Conservation (phyloP, 2,797 vertebrate species). For the Poeciliopsis presidionis region DNA sequence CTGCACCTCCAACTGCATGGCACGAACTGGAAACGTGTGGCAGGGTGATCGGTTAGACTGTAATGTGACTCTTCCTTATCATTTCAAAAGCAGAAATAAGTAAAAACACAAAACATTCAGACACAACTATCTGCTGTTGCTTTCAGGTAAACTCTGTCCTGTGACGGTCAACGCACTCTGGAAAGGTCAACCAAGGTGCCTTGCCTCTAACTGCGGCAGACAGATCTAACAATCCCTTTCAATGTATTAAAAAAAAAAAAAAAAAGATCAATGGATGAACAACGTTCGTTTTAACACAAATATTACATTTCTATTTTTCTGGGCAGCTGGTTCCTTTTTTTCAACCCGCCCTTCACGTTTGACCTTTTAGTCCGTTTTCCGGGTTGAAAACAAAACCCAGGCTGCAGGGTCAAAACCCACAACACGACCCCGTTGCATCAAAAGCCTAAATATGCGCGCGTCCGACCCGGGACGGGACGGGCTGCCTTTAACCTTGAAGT, state of each 20-base stretch:
- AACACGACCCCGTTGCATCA: background rate
- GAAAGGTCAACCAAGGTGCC: background rate
- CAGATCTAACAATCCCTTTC: background rate
- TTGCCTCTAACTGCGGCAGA: background rate
- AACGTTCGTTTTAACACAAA: background rate
- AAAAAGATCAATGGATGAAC: background rate
- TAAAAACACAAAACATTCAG: background rate
- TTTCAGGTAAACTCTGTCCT: background rate
- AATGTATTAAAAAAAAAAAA: background rate
- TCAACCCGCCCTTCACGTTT: background rate
- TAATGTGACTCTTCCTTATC: background rate
- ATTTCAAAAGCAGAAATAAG: background rate
- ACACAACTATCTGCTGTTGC: background rate
- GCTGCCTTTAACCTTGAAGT: background rate
- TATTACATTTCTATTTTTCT: background rate
- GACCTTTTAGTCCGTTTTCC: background rate
- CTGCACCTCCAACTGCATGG: background rate
- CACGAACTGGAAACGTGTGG: background rate
- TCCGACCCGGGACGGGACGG: background rate
- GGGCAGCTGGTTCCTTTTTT: background rate
- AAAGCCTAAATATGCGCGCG: background rate
- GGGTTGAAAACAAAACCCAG: background rate
- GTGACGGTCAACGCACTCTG: background rate
- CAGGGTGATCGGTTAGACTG: background rate
- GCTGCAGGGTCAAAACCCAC: background rate